Evolutionary conservation across 2,113 vertebrate genomes (phyloP).

Genomic region (Vulpes lagopus): DNA sequence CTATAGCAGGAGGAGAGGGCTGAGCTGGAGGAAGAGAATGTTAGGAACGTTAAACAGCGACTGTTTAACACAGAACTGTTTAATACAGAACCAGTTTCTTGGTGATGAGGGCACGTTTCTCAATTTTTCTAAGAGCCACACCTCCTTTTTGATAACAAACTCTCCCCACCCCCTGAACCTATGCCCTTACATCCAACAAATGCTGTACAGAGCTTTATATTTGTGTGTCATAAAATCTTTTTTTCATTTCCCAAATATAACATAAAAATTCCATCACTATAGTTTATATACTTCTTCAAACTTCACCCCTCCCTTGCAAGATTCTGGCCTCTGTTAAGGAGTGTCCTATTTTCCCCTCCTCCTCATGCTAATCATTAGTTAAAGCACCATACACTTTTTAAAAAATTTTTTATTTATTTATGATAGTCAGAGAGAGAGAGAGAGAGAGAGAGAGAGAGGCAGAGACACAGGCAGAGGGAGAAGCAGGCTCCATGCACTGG

Average conservation of each 20-base stretch:
- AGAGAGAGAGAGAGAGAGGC: no score
- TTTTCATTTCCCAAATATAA: background rate
- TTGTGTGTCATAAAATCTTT: background rate
- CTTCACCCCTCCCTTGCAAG: background rate
- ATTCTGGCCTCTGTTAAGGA: background rate
- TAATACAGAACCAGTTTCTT: background rate
- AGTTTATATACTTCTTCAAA: background rate
- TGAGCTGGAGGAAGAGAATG: constrained; percentile 87
- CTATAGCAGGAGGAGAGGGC: constrained; percentile 97
- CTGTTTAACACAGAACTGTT: no score
- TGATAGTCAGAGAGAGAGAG: no score
- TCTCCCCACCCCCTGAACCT: no score
- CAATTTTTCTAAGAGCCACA: background rate
- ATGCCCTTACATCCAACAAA: background rate
- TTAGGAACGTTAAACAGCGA: background rate
- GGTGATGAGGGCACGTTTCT: background rate
- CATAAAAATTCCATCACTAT: accelerated
- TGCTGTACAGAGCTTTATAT: background rate
- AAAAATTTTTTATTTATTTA: no score
- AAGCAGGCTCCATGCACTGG: no score
- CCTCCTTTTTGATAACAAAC: background rate
- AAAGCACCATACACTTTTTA: background rate
- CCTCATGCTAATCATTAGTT: background rate
- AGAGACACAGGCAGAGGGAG: no score
- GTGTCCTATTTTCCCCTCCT: accelerated